These are phyloP conservation scores for Mionectes macconnelli DNA, from an alignment of 2,113 vertebrate species.

Conservation along the genomic window DNA sequence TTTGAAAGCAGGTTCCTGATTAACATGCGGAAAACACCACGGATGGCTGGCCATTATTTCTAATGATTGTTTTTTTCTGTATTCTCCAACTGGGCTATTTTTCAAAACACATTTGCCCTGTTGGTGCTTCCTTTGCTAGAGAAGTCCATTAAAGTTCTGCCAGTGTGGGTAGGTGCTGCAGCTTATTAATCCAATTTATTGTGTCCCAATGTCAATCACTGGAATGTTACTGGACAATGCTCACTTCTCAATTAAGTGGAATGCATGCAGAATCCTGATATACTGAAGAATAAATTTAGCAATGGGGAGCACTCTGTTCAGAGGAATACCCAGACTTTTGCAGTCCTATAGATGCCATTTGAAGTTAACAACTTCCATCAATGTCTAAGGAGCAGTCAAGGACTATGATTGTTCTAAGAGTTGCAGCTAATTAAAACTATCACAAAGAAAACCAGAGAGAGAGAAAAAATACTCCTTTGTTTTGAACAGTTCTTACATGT, in stretches of 20 bases:
- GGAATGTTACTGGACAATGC: constrained; percentile 17
- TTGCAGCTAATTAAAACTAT: constrained; percentile 66
- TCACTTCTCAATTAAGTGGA: background rate
- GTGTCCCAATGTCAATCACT: constrained; percentile 36
- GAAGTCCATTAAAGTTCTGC: constrained; percentile 11
- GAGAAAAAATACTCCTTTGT: constrained; percentile 33
- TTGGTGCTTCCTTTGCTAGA: background rate
- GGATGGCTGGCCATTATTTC: constrained; percentile 9
- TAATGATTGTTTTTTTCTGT: background rate
- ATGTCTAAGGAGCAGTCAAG: constrained; percentile 43
- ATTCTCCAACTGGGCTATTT: background rate
- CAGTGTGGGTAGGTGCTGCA: background rate
- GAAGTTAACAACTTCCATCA: constrained; percentile 60
- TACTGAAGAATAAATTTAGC: constrained; percentile 2
- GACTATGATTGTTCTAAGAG: constrained; percentile 51
- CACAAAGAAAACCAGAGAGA: constrained; percentile 51
- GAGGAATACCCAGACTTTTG: constrained; percentile 7
- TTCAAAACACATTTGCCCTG: constrained; percentile 4
- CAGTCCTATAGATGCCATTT: constrained; percentile 40
- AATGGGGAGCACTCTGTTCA: background rate
- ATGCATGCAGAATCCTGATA: constrained; percentile 2
- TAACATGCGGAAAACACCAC: background rate
- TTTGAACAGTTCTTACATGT: constrained; percentile 61
- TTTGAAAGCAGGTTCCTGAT: background rate
- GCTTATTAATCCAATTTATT: constrained; percentile 54